phyloP scores from a whole-genome alignment of 2,888 invertebrate species.

The Tanypteryx hageni region DNA sequence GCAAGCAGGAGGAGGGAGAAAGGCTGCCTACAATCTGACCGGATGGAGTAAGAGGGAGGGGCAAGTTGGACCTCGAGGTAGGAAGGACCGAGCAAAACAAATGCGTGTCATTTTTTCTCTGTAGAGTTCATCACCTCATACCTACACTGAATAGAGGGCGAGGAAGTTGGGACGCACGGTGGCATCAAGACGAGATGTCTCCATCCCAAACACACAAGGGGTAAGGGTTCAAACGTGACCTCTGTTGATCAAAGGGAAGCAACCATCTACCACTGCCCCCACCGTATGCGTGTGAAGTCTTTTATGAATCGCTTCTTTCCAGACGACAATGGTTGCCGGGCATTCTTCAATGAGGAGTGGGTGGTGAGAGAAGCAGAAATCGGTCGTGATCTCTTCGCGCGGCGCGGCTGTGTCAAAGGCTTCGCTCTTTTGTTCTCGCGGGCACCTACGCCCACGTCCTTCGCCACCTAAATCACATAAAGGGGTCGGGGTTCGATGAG shows the following conservation, averaged over 20 bases:
- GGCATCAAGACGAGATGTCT: background rate
- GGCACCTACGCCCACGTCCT: slow-evolving; percentile 60
- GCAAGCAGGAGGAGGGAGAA: background rate
- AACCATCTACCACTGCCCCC: slow-evolving; percentile 4
- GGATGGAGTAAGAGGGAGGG: background rate
- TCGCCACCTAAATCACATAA: slow-evolving; percentile 53
- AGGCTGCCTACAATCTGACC: background rate
- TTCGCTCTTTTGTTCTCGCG: slow-evolving; percentile 59
- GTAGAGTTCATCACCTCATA: slow-evolving; percentile 20
- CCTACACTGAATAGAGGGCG: background rate
- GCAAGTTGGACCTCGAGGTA: background rate
- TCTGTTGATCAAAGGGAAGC: slow-evolving; percentile 40
- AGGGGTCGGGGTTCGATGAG: slow-evolving; percentile 57
- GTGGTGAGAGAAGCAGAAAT: slow-evolving; percentile 4
- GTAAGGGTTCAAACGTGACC: slow-evolving; percentile 44
- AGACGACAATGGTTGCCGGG: slow-evolving; percentile 15
- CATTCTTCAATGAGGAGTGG: slow-evolving; percentile 56
- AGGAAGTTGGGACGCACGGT: background rate
- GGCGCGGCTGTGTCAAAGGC: slow-evolving; percentile 42
- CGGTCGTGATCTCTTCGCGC: slow-evolving; percentile 63
- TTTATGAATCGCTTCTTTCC: slow-evolving; percentile 55
- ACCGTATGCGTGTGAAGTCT: background rate
- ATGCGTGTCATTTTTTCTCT: background rate
- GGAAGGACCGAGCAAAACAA: slow-evolving; percentile 6
- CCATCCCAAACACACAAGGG: background rate